A percentile compares a stretch with the other conserved stretches of the same genome.
Conservation (phyloP, 2,888 invertebrate genomes). For the Alsophila aescularia region DNA sequence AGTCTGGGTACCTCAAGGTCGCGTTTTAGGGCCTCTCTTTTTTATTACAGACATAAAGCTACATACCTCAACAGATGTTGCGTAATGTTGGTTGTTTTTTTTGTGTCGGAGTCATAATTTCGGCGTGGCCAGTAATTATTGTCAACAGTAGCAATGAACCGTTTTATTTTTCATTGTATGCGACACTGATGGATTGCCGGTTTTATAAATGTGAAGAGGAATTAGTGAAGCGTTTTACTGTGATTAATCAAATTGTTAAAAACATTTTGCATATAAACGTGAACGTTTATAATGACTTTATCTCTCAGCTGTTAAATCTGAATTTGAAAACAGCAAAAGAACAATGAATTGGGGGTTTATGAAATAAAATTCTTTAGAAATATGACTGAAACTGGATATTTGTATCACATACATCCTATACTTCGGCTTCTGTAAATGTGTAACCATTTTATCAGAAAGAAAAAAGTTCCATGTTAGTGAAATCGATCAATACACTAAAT, state of each 20-base stretch:
- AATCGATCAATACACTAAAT: conserved; percentile 15
- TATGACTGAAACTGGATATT: too few species aligned
- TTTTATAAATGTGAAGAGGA: conserved; percentile 41
- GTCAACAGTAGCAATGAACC: conserved; percentile 43
- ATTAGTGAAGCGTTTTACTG: conserved; percentile 45
- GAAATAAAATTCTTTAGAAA: too few species aligned
- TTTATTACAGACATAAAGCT: conserved; percentile 34
- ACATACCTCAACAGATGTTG: conserved; percentile 30
- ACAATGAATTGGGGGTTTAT: not conserved
- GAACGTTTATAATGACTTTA: conserved; percentile 15
- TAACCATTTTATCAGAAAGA: not conserved
- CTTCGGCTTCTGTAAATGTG: not conserved
- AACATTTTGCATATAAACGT: conserved; percentile 27
- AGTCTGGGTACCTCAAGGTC: conserved; percentile 30
- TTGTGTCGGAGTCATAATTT: conserved; percentile 31
- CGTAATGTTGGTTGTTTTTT: conserved; percentile 28
- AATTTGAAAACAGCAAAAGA: not conserved
- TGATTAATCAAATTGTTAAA: conserved; percentile 46
- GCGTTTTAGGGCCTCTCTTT: conserved; percentile 31
- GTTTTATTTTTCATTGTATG: conserved; percentile 53
- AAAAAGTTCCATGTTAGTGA: not conserved
- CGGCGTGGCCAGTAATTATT: conserved; percentile 40
- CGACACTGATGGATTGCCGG: conserved; percentile 44
- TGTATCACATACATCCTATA: too few species aligned
- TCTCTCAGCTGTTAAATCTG: conserved; percentile 2